Evolutionary conservation across 2,888 invertebrate species (phyloP), one percentile per base, ranked within the genome.

Genomic region (Zygaena filipendulae): DNA sequence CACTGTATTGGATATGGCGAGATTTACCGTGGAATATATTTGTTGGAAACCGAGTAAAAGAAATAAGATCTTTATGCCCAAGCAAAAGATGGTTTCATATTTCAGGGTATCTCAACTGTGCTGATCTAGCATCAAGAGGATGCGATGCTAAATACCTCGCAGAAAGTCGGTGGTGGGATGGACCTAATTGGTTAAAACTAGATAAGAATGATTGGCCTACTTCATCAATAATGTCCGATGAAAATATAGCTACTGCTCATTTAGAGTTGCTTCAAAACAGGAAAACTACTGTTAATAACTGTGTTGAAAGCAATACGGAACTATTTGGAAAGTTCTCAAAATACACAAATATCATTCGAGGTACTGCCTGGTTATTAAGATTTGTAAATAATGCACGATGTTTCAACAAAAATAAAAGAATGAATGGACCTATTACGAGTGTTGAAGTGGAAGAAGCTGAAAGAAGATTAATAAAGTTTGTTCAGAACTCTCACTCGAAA

Each of bases 11-110:
- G 28, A 22, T 28, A 1, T 16, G 16, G 5, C 6, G 21, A 4
- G 5, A 28, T 8, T 2, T 11, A n/a, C 3, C n/a, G 2, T 28
- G 14, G 28, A 24, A 13, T 6, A 13, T 10, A 4, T 29, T 12
- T 20, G 29, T 29, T 1, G 10, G 13, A 3, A 29, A 29, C 12
- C 7, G 29, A 2, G 24, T 29, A n/a, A 20, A 13, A 13, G 23
- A 29, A 24, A 29, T 29, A 4, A 19, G 13, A 19, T 6, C 11
- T 12, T 3, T 9, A 11, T 16, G n/a, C n/a, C n/a, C 23, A 20
- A 13, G 16, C 8, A 9, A n/a, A 13, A 10, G 24, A 13, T 29
- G 29, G 29, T 13, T 3, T 3, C 29, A 29, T 9, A 20, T 29
- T 13, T 6, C 29, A 19, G 19, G 29, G 3, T 2, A 2, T 7